Evolutionary conservation across 2,113 vertebrate species (phyloP), one percentile per base, ranked within the genome.

Genomic region (Pongo pygmaeus): DNA sequence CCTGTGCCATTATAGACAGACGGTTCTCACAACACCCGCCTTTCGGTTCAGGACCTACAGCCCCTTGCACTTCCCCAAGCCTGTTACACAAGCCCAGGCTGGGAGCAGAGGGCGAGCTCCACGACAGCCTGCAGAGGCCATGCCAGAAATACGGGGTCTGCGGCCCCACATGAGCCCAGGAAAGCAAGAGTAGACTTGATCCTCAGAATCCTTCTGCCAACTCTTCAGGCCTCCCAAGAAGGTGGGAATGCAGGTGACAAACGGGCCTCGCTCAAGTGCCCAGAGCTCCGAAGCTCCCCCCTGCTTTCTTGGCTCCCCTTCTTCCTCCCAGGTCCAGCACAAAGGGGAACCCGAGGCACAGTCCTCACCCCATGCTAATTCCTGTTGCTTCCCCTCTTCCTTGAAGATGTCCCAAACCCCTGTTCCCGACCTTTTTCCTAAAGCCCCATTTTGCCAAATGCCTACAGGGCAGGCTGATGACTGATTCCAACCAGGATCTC

Each of bases 91-190:
- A 77, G 9, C 18, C 18, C 46, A 5, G 84, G 32, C 61, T 38
- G 35, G 52, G 52, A 32, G 40, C 72, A n/a, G 25, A 64, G 57
- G n/a, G 64, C 80, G 12, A 0, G 13, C 16, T 50, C 38, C 48
- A 1, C 0, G 7, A 9, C 32, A 40, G 85, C 67, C 40, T 6
- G 25, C 64, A 93, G 52, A 55, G 27, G 32, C 48, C 35, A 0
- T 1, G 1, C 14, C 4, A 12, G 67, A 70, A 23, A 8, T 0
- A 2, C 52, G 61, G 64, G 46, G 12, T 50, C 84, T 35, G 57
- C 32, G 2, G 32, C 23, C 30, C 59, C 16, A 2, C 0, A 0
- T 0, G 12, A 48, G 8, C 4, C 0, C 18, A 20, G 38, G 40
- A n/a, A 7, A 27, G 81, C 35, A 11, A 3, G 1, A 5, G 43